These are phyloP conservation scores for Pinctada fucata DNA, from an alignment of 2,888 invertebrate genomes.

Conservation along the genomic window DNA sequence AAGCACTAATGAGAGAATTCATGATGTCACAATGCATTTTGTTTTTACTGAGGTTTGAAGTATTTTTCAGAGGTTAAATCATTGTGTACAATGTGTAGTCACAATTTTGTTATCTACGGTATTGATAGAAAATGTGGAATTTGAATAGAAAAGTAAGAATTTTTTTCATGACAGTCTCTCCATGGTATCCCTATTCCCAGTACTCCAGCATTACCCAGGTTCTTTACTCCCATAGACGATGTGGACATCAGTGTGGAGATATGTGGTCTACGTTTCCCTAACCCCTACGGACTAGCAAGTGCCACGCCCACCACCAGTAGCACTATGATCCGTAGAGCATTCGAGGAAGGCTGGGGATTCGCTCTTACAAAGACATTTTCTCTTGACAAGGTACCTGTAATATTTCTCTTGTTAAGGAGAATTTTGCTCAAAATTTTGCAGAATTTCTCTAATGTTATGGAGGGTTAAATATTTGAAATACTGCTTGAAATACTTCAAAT, in stretches of 20 bases:
- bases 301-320: conserved; percentile 96
- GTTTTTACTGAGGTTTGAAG: background rate
- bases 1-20: too few species aligned
- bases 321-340: conserved; percentile 95
- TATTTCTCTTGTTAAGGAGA: too few species aligned
- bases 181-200: conserved; percentile 78
- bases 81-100: too few species aligned
- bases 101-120: too few species aligned
- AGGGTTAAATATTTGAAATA: too few species aligned
- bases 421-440: too few species aligned
- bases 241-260: conserved; percentile 95
- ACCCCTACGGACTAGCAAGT: conserved; percentile 97
- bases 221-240: conserved; percentile 93
- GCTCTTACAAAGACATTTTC: conserved; percentile 98
- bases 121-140: too few species aligned
- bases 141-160: too few species aligned
- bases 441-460: too few species aligned
- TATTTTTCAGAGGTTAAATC: background rate
- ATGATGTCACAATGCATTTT: background rate
- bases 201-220: conserved; percentile 89
- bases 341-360: conserved; percentile 97
- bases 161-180: conserved; percentile 52
- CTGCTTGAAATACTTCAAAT: too few species aligned
- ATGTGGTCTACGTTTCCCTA: conserved; percentile 95
- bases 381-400: conserved; percentile 88